Evolutionary conservation across 2,888 invertebrate species (phyloP).

Genomic region (Thecocarcelia acutangulata): DNA sequence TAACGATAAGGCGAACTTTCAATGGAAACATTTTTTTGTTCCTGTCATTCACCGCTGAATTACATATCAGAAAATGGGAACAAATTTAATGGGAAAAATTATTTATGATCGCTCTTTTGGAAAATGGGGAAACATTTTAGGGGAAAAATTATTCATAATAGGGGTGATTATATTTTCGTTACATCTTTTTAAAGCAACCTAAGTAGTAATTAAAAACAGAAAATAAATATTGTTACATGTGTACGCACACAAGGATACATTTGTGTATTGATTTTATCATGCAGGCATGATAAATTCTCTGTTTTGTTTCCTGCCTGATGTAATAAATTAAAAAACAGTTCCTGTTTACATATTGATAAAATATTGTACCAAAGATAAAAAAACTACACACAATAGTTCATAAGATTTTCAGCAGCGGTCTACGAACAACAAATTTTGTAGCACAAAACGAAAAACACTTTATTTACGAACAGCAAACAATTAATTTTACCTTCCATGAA

Average conservation of each 20-base stretch:
- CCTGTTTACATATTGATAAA: conserved; percentile 14
- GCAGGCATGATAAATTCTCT: conserved; percentile 26
- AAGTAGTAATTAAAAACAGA: too few species aligned
- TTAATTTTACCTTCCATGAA: conserved; percentile 20
- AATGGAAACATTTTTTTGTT: too few species aligned
- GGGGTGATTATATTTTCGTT: too few species aligned
- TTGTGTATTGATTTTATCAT: conserved; percentile 3
- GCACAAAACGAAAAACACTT: conserved; percentile 3
- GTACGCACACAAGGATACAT: background rate
- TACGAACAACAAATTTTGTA: conserved; percentile 2
- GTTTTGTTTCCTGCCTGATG: conserved; percentile 10
- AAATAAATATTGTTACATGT: too few species aligned
- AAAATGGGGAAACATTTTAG: too few species aligned
- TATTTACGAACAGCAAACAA: conserved; percentile 8
- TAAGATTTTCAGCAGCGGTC: conserved; percentile 22
- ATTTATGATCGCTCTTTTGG: too few species aligned
- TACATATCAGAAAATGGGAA: too few species aligned
- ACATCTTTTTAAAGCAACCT: too few species aligned
- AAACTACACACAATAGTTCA: conserved; percentile 12
- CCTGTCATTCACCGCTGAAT: too few species aligned
- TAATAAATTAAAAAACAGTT: conserved; percentile 39
- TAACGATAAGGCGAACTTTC: too few species aligned
- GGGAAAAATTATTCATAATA: too few species aligned
- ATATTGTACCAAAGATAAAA: conserved; percentile 37
- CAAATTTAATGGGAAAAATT: too few species aligned